phyloP scores from a whole-genome alignment of 2,113 vertebrate genomes.

The Gnathonemus echidnorhynchus region DNA sequence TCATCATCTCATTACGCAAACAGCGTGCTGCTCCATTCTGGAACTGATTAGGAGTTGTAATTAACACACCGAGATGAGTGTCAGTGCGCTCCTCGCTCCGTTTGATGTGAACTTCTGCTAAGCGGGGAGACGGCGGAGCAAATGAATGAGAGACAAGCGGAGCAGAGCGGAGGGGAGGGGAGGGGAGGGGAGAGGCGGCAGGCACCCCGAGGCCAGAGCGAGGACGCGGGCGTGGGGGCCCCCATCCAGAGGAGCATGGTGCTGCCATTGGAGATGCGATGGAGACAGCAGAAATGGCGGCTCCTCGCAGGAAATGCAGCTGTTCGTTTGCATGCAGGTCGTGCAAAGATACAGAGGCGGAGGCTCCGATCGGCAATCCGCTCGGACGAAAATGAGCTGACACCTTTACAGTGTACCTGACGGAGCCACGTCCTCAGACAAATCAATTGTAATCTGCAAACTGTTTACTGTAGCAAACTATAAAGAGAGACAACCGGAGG shows the following conservation, averaged over 20 bases:
- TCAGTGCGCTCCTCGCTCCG: not conserved
- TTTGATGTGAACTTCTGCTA: not conserved
- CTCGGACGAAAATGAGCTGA: not conserved
- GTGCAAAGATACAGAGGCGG: not conserved
- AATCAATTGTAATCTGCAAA: not conserved
- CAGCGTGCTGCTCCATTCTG: conserved; percentile 11
- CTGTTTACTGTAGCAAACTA: not conserved
- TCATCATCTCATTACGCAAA: conserved; percentile 23
- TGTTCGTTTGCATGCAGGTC: not conserved
- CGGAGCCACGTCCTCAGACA: not conserved
- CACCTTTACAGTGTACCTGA: not conserved
- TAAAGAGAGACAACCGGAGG: not conserved
- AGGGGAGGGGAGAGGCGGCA: not conserved
- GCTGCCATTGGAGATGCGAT: not conserved
- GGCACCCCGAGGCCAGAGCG: not conserved
- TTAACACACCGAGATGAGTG: conserved; percentile 24
- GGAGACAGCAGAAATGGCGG: not conserved
- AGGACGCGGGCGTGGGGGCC: too few relatives aligned
- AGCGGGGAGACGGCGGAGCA: not conserved
- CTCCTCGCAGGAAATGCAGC: not conserved
- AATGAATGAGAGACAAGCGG: not conserved
- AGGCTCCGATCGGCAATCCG: not conserved
- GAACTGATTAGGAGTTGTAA: conserved; percentile 23
- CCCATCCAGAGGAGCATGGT: not conserved
- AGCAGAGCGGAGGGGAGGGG: not conserved